Evolutionary conservation across 2,113 vertebrate species (phyloP), one percentile per base, ranked within the genome.

Genomic region (Myocastor coypus): DNA sequence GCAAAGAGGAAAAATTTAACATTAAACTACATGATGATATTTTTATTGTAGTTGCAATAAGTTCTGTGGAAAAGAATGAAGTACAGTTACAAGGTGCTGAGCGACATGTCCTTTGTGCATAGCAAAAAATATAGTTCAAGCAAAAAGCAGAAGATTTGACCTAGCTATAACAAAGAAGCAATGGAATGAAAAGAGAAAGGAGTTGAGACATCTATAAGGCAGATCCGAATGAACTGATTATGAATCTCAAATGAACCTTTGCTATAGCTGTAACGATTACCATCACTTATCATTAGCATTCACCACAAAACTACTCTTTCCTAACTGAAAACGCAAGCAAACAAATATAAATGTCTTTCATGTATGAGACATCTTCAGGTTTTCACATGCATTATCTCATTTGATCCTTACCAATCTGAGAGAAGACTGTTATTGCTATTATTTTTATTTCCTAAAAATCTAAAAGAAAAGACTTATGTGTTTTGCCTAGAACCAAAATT

Each of bases 61-160:
- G 5, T 59, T 19, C 17, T 94, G 12, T 28, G 37, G 80, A 90
- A 59, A 24, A 16, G 7, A 77, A 77, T 84, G 40, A 37, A 69
- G 26, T 42, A 46, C 12, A 46, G 13, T 26, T 50, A n/a, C 22
- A 52, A 6, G 34, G 37, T 68, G 28, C 66, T 22, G 22, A 46
- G 28, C 84, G 20, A 78, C 2, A 11, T 59, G 3, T 28, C 64
- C 40, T 77, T 42, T 5, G 14, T 83, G 30, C 59, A 11, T 12
- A 13, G 7, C 34, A 46, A 75, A 71, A 77, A 83, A 46, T 50
- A 83, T 1, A 75, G 20, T n/a, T 64, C 55, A 75, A 87, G n/a
- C 26, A 77, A 96, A 95, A 37, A 87, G 69, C 68, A 68, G 84
- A 96, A 92, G 61, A 71, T 0, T 50, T 6, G 63, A 83, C 10